Conservation (phyloP, 2,888 invertebrate species). For the Tenthredo scrophulariae region DNA sequence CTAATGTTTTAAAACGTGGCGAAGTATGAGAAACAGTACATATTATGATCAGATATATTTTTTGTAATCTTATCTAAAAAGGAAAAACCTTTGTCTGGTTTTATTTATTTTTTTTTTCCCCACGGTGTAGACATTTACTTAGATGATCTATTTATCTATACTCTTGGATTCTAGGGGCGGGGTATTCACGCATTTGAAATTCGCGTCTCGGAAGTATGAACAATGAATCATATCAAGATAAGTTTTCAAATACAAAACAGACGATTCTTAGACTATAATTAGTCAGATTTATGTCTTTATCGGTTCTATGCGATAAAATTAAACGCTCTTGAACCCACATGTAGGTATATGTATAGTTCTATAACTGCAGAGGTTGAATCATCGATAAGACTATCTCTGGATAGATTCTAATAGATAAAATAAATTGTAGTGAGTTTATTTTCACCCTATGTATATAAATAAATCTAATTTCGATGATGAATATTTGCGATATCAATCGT, state of each 20-base stretch:
- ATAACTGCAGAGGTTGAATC: slow-evolving; percentile 16
- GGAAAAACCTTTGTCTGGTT: background rate
- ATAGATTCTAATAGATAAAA: background rate
- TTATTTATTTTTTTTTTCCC: background rate
- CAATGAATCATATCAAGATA: slow-evolving; percentile 12
- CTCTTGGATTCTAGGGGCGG: background rate
- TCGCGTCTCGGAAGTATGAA: background rate
- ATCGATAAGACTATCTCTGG: slow-evolving; percentile 25
- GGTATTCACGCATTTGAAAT: slow-evolving; percentile 4
- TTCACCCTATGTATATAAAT: background rate
- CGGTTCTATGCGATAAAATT: slow-evolving; percentile 20
- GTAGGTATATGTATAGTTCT: background rate
- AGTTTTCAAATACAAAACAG: slow-evolving; percentile 4
- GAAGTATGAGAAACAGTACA: background rate
- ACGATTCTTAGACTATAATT: slow-evolving; percentile 24
- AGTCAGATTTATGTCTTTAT: slow-evolving; percentile 20
- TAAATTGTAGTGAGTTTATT: background rate
- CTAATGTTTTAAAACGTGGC: background rate
- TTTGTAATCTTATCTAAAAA: slow-evolving; percentile 21
- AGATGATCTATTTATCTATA: slow-evolving; percentile 25
- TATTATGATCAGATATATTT: background rate
- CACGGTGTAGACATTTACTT: slow-evolving; percentile 19
- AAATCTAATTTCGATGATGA: background rate
- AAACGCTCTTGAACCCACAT: background rate
- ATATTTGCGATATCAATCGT: background rate